phyloP scores from a whole-genome alignment of 2,797 vertebrate species.

The Caiman crocodilus region DNA sequence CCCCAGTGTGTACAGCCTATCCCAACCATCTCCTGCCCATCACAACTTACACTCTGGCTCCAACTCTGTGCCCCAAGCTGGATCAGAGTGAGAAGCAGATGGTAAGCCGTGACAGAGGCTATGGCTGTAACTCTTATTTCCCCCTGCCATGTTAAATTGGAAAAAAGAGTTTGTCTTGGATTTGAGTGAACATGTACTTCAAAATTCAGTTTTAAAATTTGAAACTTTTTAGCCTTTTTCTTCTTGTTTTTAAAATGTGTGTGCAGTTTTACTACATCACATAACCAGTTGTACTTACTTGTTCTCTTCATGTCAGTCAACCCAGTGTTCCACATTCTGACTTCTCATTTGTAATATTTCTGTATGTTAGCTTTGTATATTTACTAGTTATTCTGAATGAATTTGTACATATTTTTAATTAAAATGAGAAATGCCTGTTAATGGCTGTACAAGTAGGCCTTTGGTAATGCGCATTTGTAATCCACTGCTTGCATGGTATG shows the following conservation, averaged over 20 bases:
- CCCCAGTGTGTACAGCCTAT: too few species aligned
- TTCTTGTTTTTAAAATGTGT: neutral
- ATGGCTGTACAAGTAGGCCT: neutral
- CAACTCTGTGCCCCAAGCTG: too few species aligned
- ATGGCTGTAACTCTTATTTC: too few species aligned
- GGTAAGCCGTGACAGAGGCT: too few species aligned
- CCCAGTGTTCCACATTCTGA: neutral
- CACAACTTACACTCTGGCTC: too few species aligned
- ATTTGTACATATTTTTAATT: neutral
- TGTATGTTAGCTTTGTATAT: neutral
- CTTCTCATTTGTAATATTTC: neutral
- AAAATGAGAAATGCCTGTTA: neutral
- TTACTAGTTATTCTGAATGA: neutral
- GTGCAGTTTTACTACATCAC: neutral
- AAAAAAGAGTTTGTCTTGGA: too few species aligned
- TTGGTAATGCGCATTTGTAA: neutral
- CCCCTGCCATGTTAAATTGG: too few species aligned
- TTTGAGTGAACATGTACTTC: too few species aligned
- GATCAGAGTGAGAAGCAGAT: too few species aligned
- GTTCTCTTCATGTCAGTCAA: neutral
- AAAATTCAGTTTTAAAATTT: too few species aligned
- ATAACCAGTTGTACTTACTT: neutral
- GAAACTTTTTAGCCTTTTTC: neutral
- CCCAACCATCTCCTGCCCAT: too few species aligned
- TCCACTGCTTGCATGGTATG: neutral